Conservation (phyloP, 2,888 invertebrate species). For the Tanypteryx hageni region DNA sequence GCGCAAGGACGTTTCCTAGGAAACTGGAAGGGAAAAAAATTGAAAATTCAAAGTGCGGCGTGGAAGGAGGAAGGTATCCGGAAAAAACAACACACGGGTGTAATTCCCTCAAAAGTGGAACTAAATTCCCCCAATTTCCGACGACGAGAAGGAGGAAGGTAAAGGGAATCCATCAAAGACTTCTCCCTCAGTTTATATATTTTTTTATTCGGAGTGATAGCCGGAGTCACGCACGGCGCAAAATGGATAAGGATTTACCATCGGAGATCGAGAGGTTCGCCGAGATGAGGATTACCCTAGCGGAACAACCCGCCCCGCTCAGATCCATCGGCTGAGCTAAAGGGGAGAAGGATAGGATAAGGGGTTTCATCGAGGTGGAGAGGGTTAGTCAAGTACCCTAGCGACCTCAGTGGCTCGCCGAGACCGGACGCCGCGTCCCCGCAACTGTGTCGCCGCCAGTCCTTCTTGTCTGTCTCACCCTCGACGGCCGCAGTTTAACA, state of each 20-base stretch:
- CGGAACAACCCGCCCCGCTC: neutral
- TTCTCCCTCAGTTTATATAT: too few relatives aligned
- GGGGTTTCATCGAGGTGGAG: too few relatives aligned
- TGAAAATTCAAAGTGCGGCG: neutral
- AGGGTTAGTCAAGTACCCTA: neutral
- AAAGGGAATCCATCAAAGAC: neutral
- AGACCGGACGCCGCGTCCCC: neutral
- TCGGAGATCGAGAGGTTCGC: conserved; percentile 2
- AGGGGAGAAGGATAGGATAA: too few relatives aligned
- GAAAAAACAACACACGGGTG: neutral
- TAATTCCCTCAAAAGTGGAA: neutral
- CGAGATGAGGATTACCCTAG: neutral
- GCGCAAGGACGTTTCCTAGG: neutral
- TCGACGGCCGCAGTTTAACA: too few relatives aligned
- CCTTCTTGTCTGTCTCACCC: neutral
- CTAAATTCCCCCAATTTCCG: neutral
- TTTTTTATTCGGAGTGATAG: neutral
- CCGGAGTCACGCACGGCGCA: neutral
- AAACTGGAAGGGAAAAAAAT: too few relatives aligned
- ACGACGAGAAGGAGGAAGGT: neutral
- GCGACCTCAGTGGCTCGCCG: neutral
- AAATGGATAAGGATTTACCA: conserved; percentile 13
- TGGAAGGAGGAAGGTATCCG: neutral
- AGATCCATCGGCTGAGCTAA: neutral
- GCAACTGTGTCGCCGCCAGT: neutral